A percentile compares a stretch with the other conserved stretches of the same genome.
These are phyloP conservation scores for Melanostoma scalare DNA, from an alignment of 2,888 invertebrate genomes.

Conservation along the genomic window DNA sequence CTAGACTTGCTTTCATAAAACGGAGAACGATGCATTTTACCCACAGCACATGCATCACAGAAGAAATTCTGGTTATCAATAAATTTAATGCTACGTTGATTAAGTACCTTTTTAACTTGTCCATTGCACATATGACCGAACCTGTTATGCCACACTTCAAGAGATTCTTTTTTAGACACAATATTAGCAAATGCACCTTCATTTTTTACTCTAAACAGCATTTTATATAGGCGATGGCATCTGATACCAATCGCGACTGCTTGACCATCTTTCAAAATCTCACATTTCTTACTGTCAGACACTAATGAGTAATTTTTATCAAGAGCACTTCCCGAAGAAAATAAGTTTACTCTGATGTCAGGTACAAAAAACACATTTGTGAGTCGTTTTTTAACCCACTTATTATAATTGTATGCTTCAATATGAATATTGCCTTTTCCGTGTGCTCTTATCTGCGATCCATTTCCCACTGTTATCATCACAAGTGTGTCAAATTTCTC, in stretches of 20 bases:
- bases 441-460: background rate
- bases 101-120: background rate
- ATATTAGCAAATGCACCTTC: background rate
- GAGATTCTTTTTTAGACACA: constrained; percentile 33
- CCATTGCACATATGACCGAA: constrained; percentile 70
- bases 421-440: constrained; percentile 20
- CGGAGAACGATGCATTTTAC: constrained; percentile 67
- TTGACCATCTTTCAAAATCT: background rate
- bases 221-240: constrained; percentile 5
- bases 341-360: constrained; percentile 3
- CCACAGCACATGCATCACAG: constrained; percentile 71
- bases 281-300: constrained; percentile 12
- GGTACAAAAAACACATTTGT: constrained; percentile 11
- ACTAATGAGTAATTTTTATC: constrained; percentile 26
- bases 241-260: constrained; percentile 1
- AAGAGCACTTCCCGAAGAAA: constrained; percentile 17
- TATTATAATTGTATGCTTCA: background rate
- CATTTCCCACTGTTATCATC: constrained; percentile 6
- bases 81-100: too few relatives aligned
- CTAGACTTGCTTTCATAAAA: constrained; percentile 38
- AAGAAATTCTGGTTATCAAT: too few relatives aligned
- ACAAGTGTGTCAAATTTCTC: background rate
- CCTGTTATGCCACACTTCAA: constrained; percentile 73
- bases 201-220: constrained; percentile 3
- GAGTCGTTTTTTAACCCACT: constrained; percentile 7